A percentile compares a stretch with the other conserved stretches of the same genome.
Evolutionary conservation across 2,888 invertebrate species (phyloP).

Genomic region (Pammene aurita): DNA sequence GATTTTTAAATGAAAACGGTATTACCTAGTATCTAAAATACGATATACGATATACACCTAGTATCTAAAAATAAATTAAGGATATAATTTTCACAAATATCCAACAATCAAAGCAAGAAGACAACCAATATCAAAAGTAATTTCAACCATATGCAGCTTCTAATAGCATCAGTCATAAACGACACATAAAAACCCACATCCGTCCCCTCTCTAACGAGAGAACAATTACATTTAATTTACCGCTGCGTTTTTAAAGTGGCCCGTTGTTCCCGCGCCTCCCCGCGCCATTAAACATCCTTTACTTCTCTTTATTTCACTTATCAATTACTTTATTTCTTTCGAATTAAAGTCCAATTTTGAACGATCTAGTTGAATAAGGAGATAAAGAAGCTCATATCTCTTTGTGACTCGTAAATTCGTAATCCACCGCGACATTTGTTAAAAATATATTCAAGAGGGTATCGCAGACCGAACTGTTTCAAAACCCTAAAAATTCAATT

Average conservation of each 20-base stretch:
- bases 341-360: slow-evolving; percentile 25
- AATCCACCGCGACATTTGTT: slow-evolving; percentile 80
- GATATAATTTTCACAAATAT: too few relatives aligned
- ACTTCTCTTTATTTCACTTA: slow-evolving; percentile 50
- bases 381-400: slow-evolving; percentile 27
- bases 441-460: slow-evolving; percentile 77
- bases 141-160: slow-evolving; percentile 37
- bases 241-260: slow-evolving; percentile 78
- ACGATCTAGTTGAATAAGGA: background rate
- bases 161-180: slow-evolving; percentile 30
- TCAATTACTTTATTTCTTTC: slow-evolving; percentile 1
- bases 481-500: slow-evolving; percentile 68
- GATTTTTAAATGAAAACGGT: too few relatives aligned
- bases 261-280: slow-evolving; percentile 69
- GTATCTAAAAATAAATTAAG: too few relatives aligned
- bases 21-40: too few relatives aligned
- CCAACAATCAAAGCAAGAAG: slow-evolving; percentile 34
- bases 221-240: slow-evolving; percentile 84
- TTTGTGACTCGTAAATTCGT: slow-evolving; percentile 45
- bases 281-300: slow-evolving; percentile 57
- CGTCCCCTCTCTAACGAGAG: slow-evolving; percentile 72
- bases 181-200: slow-evolving; percentile 43
- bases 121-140: slow-evolving; percentile 39
- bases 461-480: slow-evolving; percentile 67
- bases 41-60: too few relatives aligned